Conservation (phyloP, 2,888 invertebrate species). For the Rhagophthalmus giganteus region DNA sequence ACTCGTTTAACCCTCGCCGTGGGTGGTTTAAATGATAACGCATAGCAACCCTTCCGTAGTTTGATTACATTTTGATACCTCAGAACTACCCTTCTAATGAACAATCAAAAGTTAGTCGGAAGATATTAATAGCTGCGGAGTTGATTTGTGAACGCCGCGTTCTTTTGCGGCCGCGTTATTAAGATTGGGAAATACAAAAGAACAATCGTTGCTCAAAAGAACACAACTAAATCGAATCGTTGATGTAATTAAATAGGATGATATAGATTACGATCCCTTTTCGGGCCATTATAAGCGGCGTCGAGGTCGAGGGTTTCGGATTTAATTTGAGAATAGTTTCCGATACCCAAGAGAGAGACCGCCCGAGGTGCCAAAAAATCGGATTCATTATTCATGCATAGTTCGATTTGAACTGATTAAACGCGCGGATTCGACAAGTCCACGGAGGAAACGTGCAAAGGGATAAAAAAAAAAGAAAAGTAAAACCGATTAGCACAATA, state of each 20-base stretch:
- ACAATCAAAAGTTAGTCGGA: no score
- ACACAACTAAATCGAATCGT: no score
- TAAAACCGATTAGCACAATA: slow-evolving; percentile 35
- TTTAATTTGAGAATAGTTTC: slow-evolving; percentile 12
- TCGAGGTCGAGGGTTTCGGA: slow-evolving; percentile 11
- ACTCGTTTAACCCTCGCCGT: slow-evolving; percentile 3
- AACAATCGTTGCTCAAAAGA: no score
- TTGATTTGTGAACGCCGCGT: no score
- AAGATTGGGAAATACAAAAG: no score
- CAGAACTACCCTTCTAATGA: neutral
- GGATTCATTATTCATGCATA: no score
- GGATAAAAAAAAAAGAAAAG: no score
- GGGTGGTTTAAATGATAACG: slow-evolving; percentile 2
- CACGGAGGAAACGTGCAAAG: no score
- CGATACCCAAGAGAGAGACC: slow-evolving; percentile 21
- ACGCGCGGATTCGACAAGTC: no score
- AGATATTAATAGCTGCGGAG: no score
- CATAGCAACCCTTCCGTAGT: neutral
- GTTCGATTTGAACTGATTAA: no score
- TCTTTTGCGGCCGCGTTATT: no score
- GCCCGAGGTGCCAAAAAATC: slow-evolving; percentile 30
- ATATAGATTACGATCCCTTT: slow-evolving; percentile 13
- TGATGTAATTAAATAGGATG: slow-evolving; percentile 25
- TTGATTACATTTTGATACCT: neutral
- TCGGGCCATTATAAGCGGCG: slow-evolving; percentile 8